Conservation (phyloP, 1,140 invertebrate species). For the Venturia canescens region DNA sequence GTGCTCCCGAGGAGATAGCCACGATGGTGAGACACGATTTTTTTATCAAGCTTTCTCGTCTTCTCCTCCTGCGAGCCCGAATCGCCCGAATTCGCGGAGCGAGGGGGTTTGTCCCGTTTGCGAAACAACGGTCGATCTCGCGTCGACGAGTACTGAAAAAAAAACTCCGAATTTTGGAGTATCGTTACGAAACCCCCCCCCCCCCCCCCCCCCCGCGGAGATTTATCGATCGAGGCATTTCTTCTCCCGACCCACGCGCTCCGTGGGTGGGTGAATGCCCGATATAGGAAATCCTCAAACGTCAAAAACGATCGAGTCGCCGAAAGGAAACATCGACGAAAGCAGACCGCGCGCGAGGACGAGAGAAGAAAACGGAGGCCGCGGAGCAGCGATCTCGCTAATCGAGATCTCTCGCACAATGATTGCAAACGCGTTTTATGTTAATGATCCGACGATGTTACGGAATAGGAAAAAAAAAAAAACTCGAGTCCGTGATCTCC, state of each 20-base stretch:
- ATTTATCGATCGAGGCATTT: too few relatives aligned
- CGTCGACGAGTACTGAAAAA: too few relatives aligned
- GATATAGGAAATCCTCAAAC: too few relatives aligned
- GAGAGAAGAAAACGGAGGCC: background rate
- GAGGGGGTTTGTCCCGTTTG: too few relatives aligned
- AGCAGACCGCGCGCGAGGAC: background rate
- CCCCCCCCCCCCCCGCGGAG: too few relatives aligned
- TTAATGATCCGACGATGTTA: background rate
- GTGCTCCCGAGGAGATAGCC: background rate
- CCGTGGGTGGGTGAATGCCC: too few relatives aligned
- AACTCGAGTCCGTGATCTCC: background rate
- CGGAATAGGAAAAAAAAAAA: background rate
- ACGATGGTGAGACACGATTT: background rate
- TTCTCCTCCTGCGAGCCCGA: too few relatives aligned
- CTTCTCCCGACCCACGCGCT: too few relatives aligned
- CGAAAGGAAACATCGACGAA: background rate
- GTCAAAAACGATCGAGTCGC: background rate
- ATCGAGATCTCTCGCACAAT: slow-evolving; percentile 1
- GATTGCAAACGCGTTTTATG: slow-evolving; percentile 1
- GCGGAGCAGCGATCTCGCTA: background rate
- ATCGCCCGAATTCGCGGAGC: too few relatives aligned
- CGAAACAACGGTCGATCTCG: too few relatives aligned
- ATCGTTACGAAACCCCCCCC: too few relatives aligned
- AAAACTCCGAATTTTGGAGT: too few relatives aligned
- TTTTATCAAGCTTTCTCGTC: background rate